phyloP scores from a whole-genome alignment of 2,797 vertebrate genomes.

The Apogon hyalosoma region DNA sequence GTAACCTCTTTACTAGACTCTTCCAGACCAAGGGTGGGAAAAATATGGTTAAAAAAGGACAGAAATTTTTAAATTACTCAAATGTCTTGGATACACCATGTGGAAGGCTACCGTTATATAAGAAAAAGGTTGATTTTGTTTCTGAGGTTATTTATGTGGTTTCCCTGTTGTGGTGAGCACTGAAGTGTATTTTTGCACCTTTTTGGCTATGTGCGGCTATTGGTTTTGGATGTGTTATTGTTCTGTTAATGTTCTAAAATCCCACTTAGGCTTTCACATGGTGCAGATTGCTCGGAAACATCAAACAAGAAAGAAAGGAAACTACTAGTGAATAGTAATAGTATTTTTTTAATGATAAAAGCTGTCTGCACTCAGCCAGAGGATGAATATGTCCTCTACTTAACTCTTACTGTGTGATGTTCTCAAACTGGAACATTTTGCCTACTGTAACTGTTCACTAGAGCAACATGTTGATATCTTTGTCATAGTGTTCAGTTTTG shows the following conservation, averaged over 20 bases:
- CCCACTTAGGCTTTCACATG: constrained; percentile 5
- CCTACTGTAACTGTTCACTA: not conserved
- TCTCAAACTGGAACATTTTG: constrained; percentile 10
- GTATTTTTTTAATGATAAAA: constrained; percentile 20
- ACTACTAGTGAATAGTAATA: constrained; percentile 16
- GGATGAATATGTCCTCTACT: constrained; percentile 6
- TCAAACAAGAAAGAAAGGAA: constrained; percentile 19
- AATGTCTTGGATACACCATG: constrained; percentile 52
- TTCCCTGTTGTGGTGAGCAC: constrained; percentile 7
- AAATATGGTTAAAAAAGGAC: constrained; percentile 77
- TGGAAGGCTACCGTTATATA: constrained; percentile 52
- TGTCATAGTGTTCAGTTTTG: not conserved
- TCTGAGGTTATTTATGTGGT: constrained; percentile 27
- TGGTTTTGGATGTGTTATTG: constrained; percentile 19
- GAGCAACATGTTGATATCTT: not conserved
- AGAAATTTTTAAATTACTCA: constrained; percentile 75
- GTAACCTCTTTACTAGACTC: constrained; percentile 87
- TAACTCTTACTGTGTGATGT: constrained; percentile 20
- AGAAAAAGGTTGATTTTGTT: constrained; percentile 37
- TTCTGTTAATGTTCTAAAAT: constrained; percentile 31
- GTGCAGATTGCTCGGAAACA: constrained; percentile 23
- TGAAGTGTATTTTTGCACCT: constrained; percentile 34
- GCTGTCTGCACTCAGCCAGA: constrained; percentile 11
- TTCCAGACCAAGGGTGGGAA: constrained; percentile 84
- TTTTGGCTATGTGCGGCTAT: constrained; percentile 32